Base-by-base conservation (phyloP, 2,113 vertebrate species). In the Synchiropus splendidus region DNA sequence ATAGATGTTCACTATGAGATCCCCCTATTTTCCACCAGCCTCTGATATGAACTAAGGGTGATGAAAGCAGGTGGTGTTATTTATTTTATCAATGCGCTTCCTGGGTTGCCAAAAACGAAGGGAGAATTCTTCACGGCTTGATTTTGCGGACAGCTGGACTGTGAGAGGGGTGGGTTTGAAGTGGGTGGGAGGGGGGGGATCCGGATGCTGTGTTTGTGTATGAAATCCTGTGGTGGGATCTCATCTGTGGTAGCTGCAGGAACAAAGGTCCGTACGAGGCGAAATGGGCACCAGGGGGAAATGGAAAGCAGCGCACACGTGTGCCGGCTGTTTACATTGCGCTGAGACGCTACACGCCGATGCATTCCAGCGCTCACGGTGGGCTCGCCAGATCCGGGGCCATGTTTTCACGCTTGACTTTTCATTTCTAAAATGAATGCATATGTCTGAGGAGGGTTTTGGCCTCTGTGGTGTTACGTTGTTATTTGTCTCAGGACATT, bases 361-460 rank as follows among this genome's bases (percentile, higher is more conserved):
- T 65, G 57, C 71, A 77, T 80, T 83, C 80, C 77, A 69, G 56
- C 73, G 14, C 59, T 78, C 80, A 82, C 45, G 77, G 75, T 77
- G 74, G 79, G 75, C 79, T 73, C 66, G 62, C 72, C 74, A 75
- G 67, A 80, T 67, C 69, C 70, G 62, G 73, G 70, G 71, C 63
- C 73, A 63, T 41, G 18, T 72, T 81, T 77, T 81, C 71, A 72
- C 42, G 74, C 69, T 78, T 74, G 72, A 77, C 67, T 78, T 79
- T 79, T 55, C 59, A 38, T 70, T 58, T 61, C 73, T 66, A 77
- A 74, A 70, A 72, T 49, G 57, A 36, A 52, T 53, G 51, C 60
- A 58, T 58, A 32, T 48, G 54, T 64, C 58, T 44, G 30, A 32
- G 45, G 39, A 40, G 42, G 31, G 51, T 33, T 46, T 16, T 18